Evolutionary conservation across 2,888 invertebrate genomes (phyloP).

Genomic region (Lasioglossum zephyrum): DNA sequence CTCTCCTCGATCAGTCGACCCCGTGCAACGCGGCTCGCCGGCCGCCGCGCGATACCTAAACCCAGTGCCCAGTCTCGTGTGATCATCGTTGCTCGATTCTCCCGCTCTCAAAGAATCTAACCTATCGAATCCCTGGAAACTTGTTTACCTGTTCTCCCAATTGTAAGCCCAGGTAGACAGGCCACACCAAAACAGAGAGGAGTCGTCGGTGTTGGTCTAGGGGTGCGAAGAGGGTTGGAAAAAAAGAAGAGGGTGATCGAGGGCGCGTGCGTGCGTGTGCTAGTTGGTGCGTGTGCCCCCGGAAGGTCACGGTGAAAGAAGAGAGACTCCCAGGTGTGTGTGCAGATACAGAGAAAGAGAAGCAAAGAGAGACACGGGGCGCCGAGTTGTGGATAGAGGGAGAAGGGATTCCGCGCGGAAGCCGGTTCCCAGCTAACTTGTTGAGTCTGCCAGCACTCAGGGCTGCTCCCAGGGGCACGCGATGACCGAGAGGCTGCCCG

Average conservation of each 20-base stretch:
- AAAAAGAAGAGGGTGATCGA: background rate
- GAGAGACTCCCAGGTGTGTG: background rate
- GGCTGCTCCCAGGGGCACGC: slow-evolving; percentile 19
- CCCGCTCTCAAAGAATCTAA: background rate
- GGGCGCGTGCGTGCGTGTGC: slow-evolving; percentile 49
- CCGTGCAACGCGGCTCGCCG: slow-evolving; percentile 84
- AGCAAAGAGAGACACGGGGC: slow-evolving; percentile 21
- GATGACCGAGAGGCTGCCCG: slow-evolving; percentile 29
- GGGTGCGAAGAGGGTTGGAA: background rate
- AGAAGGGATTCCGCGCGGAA: slow-evolving; percentile 56
- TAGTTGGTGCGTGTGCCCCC: slow-evolving; percentile 33
- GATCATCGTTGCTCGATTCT: slow-evolving; percentile 20
- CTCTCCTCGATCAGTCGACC: slow-evolving; percentile 82
- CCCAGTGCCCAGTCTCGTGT: slow-evolving; percentile 32
- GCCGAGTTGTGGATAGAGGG: background rate
- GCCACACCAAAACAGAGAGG: background rate
- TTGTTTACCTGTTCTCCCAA: background rate
- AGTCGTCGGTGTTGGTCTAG: background rate
- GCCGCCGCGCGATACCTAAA: slow-evolving; percentile 76
- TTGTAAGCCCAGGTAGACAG: background rate
- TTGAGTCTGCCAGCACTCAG: slow-evolving; percentile 67
- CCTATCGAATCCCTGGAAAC: background rate
- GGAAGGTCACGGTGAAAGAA: slow-evolving; percentile 41
- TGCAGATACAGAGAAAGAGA: slow-evolving; percentile 36
- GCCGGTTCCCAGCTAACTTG: slow-evolving; percentile 74